Evolutionary conservation across 2,888 invertebrate species (phyloP).

Genomic region (Macrosoma leucophasiata): DNA sequence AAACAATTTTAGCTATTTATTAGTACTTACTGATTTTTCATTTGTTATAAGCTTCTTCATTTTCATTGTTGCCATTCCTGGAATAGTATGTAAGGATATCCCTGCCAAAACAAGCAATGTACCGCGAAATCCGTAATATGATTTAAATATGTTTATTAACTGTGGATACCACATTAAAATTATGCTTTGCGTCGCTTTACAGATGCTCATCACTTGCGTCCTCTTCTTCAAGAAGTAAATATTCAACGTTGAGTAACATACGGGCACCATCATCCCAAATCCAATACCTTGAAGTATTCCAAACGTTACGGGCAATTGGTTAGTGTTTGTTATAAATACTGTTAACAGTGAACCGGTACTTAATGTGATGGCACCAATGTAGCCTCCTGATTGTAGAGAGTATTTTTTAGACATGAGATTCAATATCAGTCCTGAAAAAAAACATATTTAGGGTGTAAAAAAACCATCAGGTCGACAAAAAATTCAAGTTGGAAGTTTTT

Average conservation of each 20-base stretch:
- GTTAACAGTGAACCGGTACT: slow-evolving; percentile 69
- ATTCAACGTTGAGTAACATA: slow-evolving; percentile 78
- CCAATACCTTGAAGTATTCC: slow-evolving; percentile 77
- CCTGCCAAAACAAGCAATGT: slow-evolving; percentile 76
- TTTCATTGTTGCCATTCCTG: slow-evolving; percentile 76
- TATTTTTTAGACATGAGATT: slow-evolving; percentile 71
- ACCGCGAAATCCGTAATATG: slow-evolving; percentile 77
- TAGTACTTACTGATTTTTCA: slow-evolving; percentile 60
- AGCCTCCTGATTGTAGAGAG: slow-evolving; percentile 71
- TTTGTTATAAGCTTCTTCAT: slow-evolving; percentile 31
- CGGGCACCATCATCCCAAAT: slow-evolving; percentile 78
- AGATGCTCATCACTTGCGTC: slow-evolving; percentile 77
- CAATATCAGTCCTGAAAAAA: slow-evolving; percentile 74
- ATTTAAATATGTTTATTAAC: slow-evolving; percentile 65
- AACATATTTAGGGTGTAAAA: slow-evolving; percentile 8
- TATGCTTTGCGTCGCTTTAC: slow-evolving; percentile 77
- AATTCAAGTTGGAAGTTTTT: no score
- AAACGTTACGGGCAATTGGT: slow-evolving; percentile 74
- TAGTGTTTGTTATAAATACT: slow-evolving; percentile 70
- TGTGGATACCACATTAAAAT: slow-evolving; percentile 77
- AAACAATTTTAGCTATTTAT: slow-evolving; percentile 4
- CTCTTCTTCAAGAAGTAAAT: slow-evolving; percentile 77
- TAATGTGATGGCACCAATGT: slow-evolving; percentile 71
- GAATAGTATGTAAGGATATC: slow-evolving; percentile 74
- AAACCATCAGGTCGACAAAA: no score